Base-by-base conservation (phyloP, 2,888 invertebrate species). In the Lasioglossum zephyrum region DNA sequence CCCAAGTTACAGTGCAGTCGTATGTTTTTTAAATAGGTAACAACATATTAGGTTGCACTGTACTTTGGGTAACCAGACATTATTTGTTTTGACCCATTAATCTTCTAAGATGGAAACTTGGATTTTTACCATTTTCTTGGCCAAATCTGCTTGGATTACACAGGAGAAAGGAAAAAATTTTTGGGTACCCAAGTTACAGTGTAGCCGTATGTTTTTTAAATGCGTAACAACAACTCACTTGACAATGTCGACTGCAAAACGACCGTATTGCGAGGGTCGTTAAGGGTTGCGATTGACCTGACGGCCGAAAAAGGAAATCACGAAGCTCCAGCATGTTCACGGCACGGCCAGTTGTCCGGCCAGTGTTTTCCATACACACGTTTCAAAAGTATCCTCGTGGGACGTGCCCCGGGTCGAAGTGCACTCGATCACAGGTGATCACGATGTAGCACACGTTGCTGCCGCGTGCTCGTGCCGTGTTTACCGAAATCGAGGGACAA, bases 381-480 rank as follows among this genome's bases (percentile, higher is more conserved):
- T 49, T 47, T 31, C 26, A 26, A 77, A 77, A 69, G 77, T 44
- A 47, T 26, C 44, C 63, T 11, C 63, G 76, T 3, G 36, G 39
- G 36, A 69, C 49, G 63, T 69, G 69, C 11, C 39, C 9, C 36
- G 31, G 47, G n/a, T 76, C 63, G 47, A 13, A 47, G 31, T n/a
- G 36, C 76, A 16, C 31, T 53, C 66, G 53, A 74, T 66, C 72
- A 41, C 63, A 53, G 18, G 78, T 31, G 82, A 78, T 82, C 79
- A 73, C 79, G 74, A 73, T 78, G 81, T 78, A 57, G 63, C 73
- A 73, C 53, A 44, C 82, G 82, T 73, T 63, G 57, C 31, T 8
- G 16, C n/a, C 22, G 44, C 16, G 41, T 36, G 26, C 41, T 47
- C 53, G 66, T 57, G 74, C 39, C 66, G 63, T 77, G 81, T 81